These are phyloP conservation scores for Drosophila prostipennis DNA, from an alignment of 2,888 invertebrate species.

Conservation along the genomic window DNA sequence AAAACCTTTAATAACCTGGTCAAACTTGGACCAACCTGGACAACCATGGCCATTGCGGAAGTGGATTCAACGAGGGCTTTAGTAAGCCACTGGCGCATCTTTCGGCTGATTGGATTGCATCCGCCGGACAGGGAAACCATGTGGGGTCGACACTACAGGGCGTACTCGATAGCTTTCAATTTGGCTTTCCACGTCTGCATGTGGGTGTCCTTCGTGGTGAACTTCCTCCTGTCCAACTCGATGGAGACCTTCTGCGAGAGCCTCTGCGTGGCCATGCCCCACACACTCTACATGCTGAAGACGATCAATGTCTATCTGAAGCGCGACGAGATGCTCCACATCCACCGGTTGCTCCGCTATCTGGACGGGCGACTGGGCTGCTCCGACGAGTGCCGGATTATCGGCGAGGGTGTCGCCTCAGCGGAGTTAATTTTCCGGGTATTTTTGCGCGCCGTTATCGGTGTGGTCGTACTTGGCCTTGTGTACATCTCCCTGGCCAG, in stretches of 20 bases:
- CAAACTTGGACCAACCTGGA: too few species aligned
- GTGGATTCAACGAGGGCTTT: slow-evolving; percentile 66
- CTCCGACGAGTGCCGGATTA: slow-evolving; percentile 48
- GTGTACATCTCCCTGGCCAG: slow-evolving; percentile 33
- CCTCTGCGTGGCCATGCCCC: slow-evolving; percentile 58
- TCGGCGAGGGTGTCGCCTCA: slow-evolving; percentile 34
- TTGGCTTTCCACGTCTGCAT: slow-evolving; percentile 41
- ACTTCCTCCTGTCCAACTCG: slow-evolving; percentile 53
- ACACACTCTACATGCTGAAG: slow-evolving; percentile 66
- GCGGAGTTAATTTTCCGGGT: neutral
- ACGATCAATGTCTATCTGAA: slow-evolving; percentile 57
- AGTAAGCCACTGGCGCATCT: slow-evolving; percentile 73
- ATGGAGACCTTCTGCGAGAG: slow-evolving; percentile 69
- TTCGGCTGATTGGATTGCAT: slow-evolving; percentile 70
- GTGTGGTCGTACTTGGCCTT: slow-evolving; percentile 30
- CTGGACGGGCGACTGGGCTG: slow-evolving; percentile 66
- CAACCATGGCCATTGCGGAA: slow-evolving; percentile 12
- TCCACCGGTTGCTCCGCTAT: slow-evolving; percentile 54
- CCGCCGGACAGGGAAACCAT: slow-evolving; percentile 43
- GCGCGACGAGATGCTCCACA: slow-evolving; percentile 46
- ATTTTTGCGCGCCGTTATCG: slow-evolving; percentile 44
- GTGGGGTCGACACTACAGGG: slow-evolving; percentile 60
- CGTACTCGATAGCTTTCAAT: slow-evolving; percentile 60
- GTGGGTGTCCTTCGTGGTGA: slow-evolving; percentile 55
- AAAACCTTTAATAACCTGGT: neutral